These are phyloP conservation scores for Coptotermes formosanus DNA, from an alignment of 1,140 invertebrate species.

Conservation along the genomic window DNA sequence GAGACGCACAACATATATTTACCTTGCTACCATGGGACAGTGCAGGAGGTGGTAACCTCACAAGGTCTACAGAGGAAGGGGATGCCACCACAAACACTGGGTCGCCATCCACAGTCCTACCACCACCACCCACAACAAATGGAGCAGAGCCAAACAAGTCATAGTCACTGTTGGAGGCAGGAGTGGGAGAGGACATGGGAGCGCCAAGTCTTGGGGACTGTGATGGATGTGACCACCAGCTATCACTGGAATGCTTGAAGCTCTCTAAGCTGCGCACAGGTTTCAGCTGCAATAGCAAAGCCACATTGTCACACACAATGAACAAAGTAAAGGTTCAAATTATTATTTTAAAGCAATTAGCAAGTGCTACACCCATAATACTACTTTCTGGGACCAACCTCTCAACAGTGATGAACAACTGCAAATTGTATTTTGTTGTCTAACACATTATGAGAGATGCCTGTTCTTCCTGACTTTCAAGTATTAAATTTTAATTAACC, in stretches of 20 bases:
- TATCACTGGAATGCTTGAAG: constrained; percentile 38
- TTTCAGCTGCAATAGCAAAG: constrained; percentile 54
- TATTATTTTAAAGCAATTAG: not conserved
- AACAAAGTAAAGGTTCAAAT: not conserved
- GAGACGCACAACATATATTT: no score
- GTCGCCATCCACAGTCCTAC: constrained; percentile 45
- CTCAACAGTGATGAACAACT: no score
- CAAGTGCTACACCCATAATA: not conserved
- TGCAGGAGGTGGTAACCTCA: constrained; percentile 43
- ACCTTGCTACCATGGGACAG: constrained; percentile 24
- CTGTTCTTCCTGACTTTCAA: no score
- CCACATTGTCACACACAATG: constrained; percentile 32
- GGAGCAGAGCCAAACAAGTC: constrained; percentile 44
- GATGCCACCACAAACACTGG: constrained; percentile 45
- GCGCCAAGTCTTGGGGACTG: constrained; percentile 37
- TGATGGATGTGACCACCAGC: constrained; percentile 32
- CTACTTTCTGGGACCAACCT: no score
- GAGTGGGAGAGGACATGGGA: constrained; percentile 27
- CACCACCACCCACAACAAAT: constrained; percentile 45
- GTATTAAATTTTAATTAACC: no score
- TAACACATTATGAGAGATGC: no score
- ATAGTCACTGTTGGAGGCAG: not conserved
- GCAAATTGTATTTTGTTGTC: no score
- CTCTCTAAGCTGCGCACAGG: constrained; percentile 60
- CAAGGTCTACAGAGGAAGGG: constrained; percentile 43